Base-by-base conservation (phyloP, 35 echinoderm and acorn worm genomes). In the Eucidaris tribuloides region DNA sequence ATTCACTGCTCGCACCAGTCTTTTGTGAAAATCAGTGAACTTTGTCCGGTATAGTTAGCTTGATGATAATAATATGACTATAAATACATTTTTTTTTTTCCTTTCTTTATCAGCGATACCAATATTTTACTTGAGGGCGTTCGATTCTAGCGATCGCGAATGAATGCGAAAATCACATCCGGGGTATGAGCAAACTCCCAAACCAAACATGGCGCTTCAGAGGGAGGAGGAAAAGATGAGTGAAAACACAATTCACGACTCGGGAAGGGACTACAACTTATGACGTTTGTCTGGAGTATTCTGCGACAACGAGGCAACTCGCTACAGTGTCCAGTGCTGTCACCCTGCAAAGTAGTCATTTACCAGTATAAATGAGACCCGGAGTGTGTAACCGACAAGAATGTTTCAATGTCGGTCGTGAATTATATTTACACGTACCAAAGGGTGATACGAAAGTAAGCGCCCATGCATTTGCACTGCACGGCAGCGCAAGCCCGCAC, bases 201-300 rank as follows among this genome's bases (percentile, higher is more conserved):
- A 87, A n/a, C n/a, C 55, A 91, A 96, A 93, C 56, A 99, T 99
- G 96, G 96, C 96, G 88, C 94, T 84, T 84, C 90, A 54, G 96
- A 93, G 77, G 87, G 96, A 71, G 83, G 86, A 82, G 90, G 96
- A 84, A 99, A 84, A 65, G 96, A 93, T 71, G 96, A 99, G 96
- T 99, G 41, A 99, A 99, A 72, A 92, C 91, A 78, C 96, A 99
- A 81, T 99, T 99, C 86, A 92, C 63, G 45, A 99, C 96, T 63
- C 82, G 96, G 41, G 96, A 99, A 81, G 96, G 96, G 18, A 84
- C 82, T 93, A 38, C 93, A 93, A 87, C 84, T 99, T 20, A 99
- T 99, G 96, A 89, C 90, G 27, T 71, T 99, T n/a, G n/a, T 29
- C 93, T 91, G 24, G 96, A 99, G 71, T 99, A 99, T 72, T 99